phyloP scores from a whole-genome alignment of 2,797 vertebrate genomes.

The Nyctalus aviator region DNA sequence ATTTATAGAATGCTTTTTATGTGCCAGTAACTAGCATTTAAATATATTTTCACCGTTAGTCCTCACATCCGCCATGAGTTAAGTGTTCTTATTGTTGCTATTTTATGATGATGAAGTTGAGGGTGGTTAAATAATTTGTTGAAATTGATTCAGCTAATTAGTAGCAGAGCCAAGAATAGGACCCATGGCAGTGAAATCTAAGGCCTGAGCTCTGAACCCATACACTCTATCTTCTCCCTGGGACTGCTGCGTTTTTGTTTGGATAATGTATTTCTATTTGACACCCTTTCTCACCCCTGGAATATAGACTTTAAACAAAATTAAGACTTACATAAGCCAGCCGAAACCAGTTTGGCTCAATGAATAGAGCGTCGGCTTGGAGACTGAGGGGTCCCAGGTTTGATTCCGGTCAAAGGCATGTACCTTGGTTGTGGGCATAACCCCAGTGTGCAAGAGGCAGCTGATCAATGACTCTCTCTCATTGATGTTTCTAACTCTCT shows the following conservation, averaged over 20 bases:
- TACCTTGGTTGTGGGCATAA: too few relatives aligned
- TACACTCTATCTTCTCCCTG: not conserved
- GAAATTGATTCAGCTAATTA: not conserved
- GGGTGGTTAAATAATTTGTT: not conserved
- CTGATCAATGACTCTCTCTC: too few relatives aligned
- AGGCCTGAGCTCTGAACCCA: not conserved
- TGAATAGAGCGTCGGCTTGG: too few relatives aligned
- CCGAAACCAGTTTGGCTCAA: too few relatives aligned
- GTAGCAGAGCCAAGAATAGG: not conserved
- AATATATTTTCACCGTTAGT: not conserved
- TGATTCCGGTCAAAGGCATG: too few relatives aligned
- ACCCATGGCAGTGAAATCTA: not conserved
- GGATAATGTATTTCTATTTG: not conserved
- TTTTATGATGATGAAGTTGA: not conserved
- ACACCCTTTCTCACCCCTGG: not conserved
- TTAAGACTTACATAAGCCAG: not conserved
- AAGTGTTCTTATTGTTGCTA: not conserved
- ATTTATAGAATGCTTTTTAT: slow-evolving; percentile 23
- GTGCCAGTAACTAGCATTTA: not conserved
- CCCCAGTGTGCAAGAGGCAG: too few relatives aligned
- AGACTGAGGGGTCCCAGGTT: too few relatives aligned
- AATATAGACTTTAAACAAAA: slow-evolving; percentile 28
- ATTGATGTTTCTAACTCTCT: too few relatives aligned
- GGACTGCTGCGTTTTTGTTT: not conserved
- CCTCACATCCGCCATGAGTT: not conserved